These are phyloP conservation scores for Druon quercuslanigerum DNA, from an alignment of 1,140 invertebrate species.

Conservation along the genomic window DNA sequence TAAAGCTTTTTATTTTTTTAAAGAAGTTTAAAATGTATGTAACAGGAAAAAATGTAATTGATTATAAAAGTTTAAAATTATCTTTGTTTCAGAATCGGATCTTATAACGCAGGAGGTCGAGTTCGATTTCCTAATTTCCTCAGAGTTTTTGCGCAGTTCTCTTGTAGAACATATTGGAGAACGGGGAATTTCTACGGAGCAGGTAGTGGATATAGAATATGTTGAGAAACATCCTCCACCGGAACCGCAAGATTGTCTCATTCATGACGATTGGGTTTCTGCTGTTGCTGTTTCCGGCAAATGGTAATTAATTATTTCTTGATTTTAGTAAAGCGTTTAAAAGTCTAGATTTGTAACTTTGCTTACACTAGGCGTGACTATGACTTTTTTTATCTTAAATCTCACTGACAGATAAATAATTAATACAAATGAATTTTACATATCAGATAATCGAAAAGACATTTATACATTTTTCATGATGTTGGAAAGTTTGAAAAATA, in stretches of 20 bases:
- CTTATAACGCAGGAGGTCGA: conserved; percentile 78
- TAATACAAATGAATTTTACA: not conserved
- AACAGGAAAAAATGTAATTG: too few relatives aligned
- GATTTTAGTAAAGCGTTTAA: conserved; percentile 22
- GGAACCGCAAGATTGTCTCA: conserved; percentile 90
- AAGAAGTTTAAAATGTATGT: too few relatives aligned
- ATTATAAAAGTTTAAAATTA: not conserved
- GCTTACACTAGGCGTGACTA: conserved; percentile 35
- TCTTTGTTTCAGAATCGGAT: conserved; percentile 60
- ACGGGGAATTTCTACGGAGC: conserved; percentile 83
- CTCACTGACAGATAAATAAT: conserved; percentile 36
- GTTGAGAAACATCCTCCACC: conserved; percentile 91
- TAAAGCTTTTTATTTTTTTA: too few relatives aligned
- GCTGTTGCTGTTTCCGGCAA: conserved; percentile 84
- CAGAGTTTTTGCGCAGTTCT: conserved; percentile 84
- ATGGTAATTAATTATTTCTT: conserved; percentile 77
- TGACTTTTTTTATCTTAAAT: conserved; percentile 9
- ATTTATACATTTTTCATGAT: too few relatives aligned
- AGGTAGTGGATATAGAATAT: conserved; percentile 92
- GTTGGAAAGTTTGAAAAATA: too few relatives aligned
- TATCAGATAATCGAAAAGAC: too few relatives aligned
- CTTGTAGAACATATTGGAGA: conserved; percentile 84
- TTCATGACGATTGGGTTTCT: conserved; percentile 97
- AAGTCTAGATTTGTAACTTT: conserved; percentile 29
- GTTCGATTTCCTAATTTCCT: conserved; percentile 92